These are phyloP conservation scores for Drosophila navojoa DNA, from an alignment of 1,140 invertebrate genomes.

Conservation along the genomic window DNA sequence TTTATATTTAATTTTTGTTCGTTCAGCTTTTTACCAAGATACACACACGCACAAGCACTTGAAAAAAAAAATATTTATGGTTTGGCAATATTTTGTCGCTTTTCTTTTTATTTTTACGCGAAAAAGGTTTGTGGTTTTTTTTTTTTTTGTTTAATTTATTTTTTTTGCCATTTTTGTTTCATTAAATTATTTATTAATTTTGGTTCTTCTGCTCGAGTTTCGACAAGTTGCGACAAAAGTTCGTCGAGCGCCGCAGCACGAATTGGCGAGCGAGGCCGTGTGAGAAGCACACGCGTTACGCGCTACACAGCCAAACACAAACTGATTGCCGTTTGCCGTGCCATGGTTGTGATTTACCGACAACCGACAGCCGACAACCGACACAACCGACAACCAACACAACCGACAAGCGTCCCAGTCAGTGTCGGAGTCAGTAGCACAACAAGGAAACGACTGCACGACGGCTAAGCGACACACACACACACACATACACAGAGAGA, in stretches of 20 bases:
- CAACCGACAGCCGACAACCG: slow-evolving; percentile 51
- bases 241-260: slow-evolving; percentile 7
- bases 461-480: slow-evolving; percentile 24
- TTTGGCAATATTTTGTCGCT: not conserved
- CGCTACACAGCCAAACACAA: slow-evolving; percentile 79
- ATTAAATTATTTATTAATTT: not conserved
- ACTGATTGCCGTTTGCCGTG: slow-evolving; percentile 80
- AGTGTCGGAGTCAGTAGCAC: slow-evolving; percentile 38
- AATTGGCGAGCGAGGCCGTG: slow-evolving; percentile 30
- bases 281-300: slow-evolving; percentile 65
- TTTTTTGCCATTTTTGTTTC: slow-evolving; percentile 5
- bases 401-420: slow-evolving; percentile 38
- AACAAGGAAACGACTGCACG: slow-evolving; percentile 42
- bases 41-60: slow-evolving; percentile 3
- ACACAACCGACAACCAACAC: slow-evolving; percentile 55
- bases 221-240: slow-evolving; percentile 13
- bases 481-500: slow-evolving; percentile 15
- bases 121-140: not conserved
- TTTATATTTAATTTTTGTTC: slow-evolving; percentile 2
- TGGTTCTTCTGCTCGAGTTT: not conserved
- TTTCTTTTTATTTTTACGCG: slow-evolving; percentile 7
- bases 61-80: slow-evolving; percentile 3
- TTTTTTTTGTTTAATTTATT: not conserved
- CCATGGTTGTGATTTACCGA: slow-evolving; percentile 79
- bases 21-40: slow-evolving; percentile 1